Evolutionary conservation across 2,113 vertebrate species (phyloP), one percentile per base, ranked within the genome.

Genomic region (Eonycteris spelaea): DNA sequence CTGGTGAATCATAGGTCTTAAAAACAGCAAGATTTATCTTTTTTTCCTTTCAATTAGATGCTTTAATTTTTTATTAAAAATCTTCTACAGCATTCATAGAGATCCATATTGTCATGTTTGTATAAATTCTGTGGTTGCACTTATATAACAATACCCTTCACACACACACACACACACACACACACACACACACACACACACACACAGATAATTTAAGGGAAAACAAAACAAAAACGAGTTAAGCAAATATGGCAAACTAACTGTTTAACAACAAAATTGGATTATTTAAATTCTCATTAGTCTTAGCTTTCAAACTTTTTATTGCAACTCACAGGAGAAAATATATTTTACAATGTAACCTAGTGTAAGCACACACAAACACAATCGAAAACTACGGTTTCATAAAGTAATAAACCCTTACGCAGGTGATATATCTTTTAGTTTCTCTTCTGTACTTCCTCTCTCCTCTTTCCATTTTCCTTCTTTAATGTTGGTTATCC

Each of bases 141-240:
- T 35, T 92, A 80, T 43, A 84, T 33, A 67, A 89, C 13, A 95
- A 82, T 21, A 83, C 1, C 9, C 18, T 30, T 65, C 48, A 30
- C 9, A 22, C 8, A 28, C 55, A 8, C 21, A 4, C 8, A 10
- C 35, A 45, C 51, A 22, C 8, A 28, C 55, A 8, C 21, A 4
- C 8, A 10, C 35, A 45, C 51, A 28, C 55, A 7, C 21, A 4
- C 8, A 10, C 48, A 30, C 9, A 22, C 8, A 28, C 55, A 8
- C 21, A 4, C 8, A 10, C 55, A 12, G 40, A 22, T 61, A 83
- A 82, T 38, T 67, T 82, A 68, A 61, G 55, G 26, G 48, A 87
- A 90, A 92, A 84, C 8, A 55, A 89, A 95, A 91, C 19, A 65
- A 85, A 95, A 86, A 45, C 38, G 71, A 77, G 59, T 59, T 59